Percentiles rank a stretch among this genome's conserved stretches.
These are phyloP conservation scores for Agonopterix subpropinquella DNA, from an alignment of 2,888 invertebrate species.

Conservation along the genomic window DNA sequence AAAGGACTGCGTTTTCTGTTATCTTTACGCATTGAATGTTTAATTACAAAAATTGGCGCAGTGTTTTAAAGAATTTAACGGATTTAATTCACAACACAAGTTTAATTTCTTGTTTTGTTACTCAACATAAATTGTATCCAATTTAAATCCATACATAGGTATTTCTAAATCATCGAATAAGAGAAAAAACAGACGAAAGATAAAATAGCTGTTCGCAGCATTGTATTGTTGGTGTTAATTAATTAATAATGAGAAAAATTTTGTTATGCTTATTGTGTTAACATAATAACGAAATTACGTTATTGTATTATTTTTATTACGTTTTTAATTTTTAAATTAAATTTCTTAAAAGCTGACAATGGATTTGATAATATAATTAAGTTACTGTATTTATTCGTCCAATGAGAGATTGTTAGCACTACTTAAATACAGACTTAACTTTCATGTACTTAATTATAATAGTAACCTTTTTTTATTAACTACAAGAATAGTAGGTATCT, in stretches of 20 bases:
- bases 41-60: no score
- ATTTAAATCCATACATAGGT: no score
- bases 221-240: slow-evolving; percentile 3
- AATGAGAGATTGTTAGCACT: slow-evolving; percentile 52
- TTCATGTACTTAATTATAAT: slow-evolving; percentile 68
- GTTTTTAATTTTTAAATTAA: background rate
- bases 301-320: background rate
- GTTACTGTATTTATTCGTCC: slow-evolving; percentile 44
- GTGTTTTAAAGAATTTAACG: no score
- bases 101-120: no score
- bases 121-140: no score
- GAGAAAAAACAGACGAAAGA: no score
- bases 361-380: slow-evolving; percentile 5
- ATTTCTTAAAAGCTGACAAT: background rate
- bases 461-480: slow-evolving; percentile 34
- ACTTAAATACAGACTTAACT: slow-evolving; percentile 40
- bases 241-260: background rate
- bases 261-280: slow-evolving; percentile 3
- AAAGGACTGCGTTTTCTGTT: no score
- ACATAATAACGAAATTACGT: background rate
- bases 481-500: slow-evolving; percentile 26
- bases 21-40: no score
- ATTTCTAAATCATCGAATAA: no score
- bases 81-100: no score
- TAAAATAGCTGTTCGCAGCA: slow-evolving; percentile 2